These are phyloP conservation scores for Andrena hattorfiana DNA, from an alignment of 2,888 invertebrate genomes.

Conservation along the genomic window DNA sequence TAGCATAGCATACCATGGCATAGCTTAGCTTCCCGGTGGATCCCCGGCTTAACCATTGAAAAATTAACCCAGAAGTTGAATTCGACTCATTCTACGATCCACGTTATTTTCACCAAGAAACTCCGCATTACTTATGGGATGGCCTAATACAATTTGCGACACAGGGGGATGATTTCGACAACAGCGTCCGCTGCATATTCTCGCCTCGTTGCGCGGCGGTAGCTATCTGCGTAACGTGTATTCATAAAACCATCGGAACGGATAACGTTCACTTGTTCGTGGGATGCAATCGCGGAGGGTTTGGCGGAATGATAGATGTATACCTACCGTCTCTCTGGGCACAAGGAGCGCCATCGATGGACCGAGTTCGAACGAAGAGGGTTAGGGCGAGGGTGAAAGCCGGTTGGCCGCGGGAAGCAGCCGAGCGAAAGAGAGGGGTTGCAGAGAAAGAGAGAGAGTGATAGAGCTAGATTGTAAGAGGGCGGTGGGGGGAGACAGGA, in stretches of 20 bases:
- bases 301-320: constrained; percentile 76
- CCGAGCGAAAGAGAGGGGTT: constrained; percentile 24
- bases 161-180: constrained; percentile 41
- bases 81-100: no score
- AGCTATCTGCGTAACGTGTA: constrained; percentile 30
- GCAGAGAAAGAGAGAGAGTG: constrained; percentile 22
- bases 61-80: no score
- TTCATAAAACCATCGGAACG: constrained; percentile 67
- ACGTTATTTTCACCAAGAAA: no score
- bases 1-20: no score
- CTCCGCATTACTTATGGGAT: no score
- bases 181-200: constrained; percentile 46
- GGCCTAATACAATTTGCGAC: background rate
- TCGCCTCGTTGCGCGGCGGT: background rate
- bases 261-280: constrained; percentile 69
- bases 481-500: constrained; percentile 18
- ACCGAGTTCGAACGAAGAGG: constrained; percentile 57
- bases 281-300: constrained; percentile 64
- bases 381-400: constrained; percentile 48
- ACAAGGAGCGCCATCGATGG: constrained; percentile 69
- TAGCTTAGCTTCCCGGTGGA: no score
- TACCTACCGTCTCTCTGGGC: constrained; percentile 65
- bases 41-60: no score
- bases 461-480: no score
- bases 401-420: constrained; percentile 60